These are phyloP conservation scores for Heterodera carotae DNA, from an alignment of 1,140 invertebrate species.

Conservation along the genomic window DNA sequence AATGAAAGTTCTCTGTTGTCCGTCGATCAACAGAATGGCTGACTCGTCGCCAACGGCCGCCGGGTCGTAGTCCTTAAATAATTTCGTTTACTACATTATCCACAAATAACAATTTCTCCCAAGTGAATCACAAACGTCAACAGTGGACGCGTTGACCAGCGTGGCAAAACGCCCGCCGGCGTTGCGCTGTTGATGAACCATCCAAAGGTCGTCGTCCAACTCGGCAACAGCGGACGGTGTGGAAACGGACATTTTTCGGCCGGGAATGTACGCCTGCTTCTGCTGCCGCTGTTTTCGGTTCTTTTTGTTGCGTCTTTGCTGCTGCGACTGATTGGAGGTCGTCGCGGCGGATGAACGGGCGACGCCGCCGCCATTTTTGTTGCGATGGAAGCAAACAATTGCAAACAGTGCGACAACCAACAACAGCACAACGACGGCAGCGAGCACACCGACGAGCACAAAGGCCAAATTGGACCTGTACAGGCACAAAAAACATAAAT, in stretches of 20 bases:
- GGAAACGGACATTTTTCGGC: slow-evolving; percentile 33
- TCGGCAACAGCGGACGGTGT: slow-evolving; percentile 18
- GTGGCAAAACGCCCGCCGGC: slow-evolving; percentile 27
- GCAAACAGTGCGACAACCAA: slow-evolving; percentile 50
- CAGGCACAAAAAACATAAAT: slow-evolving; percentile 2
- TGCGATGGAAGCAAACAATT: slow-evolving; percentile 44
- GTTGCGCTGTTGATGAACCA: slow-evolving; percentile 35
- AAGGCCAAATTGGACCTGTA: slow-evolving; percentile 50
- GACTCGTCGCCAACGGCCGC: neutral
- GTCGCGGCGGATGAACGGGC: neutral
- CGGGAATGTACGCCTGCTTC: slow-evolving; percentile 28
- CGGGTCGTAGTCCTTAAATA: slow-evolving; percentile 7
- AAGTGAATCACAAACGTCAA: neutral
- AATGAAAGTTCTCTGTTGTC: slow-evolving; percentile 25
- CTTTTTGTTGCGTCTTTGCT: slow-evolving; percentile 1
- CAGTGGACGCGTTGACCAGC: slow-evolving; percentile 16
- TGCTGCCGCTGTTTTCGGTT: slow-evolving; percentile 4
- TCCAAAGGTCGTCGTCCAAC: slow-evolving; percentile 43
- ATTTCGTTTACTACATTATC: neutral
- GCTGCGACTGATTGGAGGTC: neutral
- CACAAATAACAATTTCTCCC: neutral
- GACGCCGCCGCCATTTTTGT: slow-evolving; percentile 20
- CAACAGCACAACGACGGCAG: slow-evolving; percentile 47
- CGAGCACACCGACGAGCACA: slow-evolving; percentile 42
- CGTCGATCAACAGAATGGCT: slow-evolving; percentile 19